Evolutionary conservation across 2,797 vertebrate genomes (phyloP).

Genomic region (Microhierax caerulescens): DNA sequence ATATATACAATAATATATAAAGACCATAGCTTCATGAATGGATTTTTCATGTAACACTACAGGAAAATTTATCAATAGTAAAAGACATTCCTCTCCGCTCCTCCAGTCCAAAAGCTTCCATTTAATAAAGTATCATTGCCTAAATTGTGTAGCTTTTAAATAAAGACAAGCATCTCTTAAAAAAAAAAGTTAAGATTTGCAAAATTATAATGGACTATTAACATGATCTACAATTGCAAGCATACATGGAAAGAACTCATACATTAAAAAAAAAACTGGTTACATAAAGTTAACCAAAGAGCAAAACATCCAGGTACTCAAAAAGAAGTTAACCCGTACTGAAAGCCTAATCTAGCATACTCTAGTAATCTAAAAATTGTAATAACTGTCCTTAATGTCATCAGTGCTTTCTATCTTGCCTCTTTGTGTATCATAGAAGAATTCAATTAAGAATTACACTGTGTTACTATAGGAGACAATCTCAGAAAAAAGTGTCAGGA

Average conservation of each 20-base stretch:
- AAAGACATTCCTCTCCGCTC: background rate
- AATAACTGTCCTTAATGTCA: background rate
- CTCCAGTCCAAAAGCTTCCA: background rate
- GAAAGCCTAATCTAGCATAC: background rate
- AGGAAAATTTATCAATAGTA: background rate
- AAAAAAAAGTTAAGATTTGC: background rate
- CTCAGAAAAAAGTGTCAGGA: background rate
- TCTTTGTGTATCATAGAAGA: background rate
- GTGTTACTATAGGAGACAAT: background rate
- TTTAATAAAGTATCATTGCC: background rate
- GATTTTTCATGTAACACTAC: background rate
- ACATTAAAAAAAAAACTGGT: background rate
- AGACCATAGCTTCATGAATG: background rate
- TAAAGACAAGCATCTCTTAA: background rate
- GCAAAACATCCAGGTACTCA: background rate
- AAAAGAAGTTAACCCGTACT: background rate
- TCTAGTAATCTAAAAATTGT: background rate
- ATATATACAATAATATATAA: background rate
- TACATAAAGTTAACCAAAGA: background rate
- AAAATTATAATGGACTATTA: background rate
- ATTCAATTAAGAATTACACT: background rate
- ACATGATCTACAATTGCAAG: background rate
- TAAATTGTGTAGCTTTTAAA: background rate
- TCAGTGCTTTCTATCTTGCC: background rate
- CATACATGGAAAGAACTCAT: accelerated